Percentiles rank a stretch among this genome's conserved stretches.
Evolutionary conservation across 1,140 invertebrate genomes (phyloP).

Genomic region (Penaeus japonicus): DNA sequence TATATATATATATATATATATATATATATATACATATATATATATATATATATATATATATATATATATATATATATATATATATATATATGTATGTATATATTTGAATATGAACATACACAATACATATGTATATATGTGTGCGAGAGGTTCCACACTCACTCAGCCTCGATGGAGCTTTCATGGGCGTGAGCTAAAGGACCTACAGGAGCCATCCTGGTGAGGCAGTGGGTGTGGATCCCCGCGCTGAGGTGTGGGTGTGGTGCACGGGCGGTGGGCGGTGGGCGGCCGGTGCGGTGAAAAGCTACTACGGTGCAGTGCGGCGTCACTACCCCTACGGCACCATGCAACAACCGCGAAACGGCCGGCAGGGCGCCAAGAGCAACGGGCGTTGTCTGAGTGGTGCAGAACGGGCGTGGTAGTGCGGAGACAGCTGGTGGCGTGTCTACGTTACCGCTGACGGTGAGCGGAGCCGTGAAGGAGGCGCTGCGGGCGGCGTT

Average conservation of each 20-base stretch:
- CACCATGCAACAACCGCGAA: constrained; percentile 32
- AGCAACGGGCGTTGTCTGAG: background rate
- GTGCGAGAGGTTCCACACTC: too few relatives aligned
- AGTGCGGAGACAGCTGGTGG: constrained; percentile 24
- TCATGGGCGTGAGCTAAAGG: too few relatives aligned
- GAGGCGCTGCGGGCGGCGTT: constrained; percentile 66
- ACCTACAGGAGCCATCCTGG: background rate
- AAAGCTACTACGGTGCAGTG: constrained; percentile 24
- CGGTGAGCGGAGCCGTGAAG: constrained; percentile 66
- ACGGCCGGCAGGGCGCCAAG: constrained; percentile 2
- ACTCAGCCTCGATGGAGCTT: too few relatives aligned
- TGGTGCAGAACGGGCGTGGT: constrained; percentile 25
- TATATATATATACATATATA: too few relatives aligned
- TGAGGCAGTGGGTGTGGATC: background rate
- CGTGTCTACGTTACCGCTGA: constrained; percentile 65
- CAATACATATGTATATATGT: too few relatives aligned
- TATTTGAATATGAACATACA: too few relatives aligned
- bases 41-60: too few relatives aligned
- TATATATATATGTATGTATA: too few relatives aligned
- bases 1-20: too few relatives aligned
- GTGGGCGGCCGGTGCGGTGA: constrained; percentile 10
- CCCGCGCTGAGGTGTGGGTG: background rate
- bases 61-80: too few relatives aligned
- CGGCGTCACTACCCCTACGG: constrained; percentile 33
- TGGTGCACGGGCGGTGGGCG: background rate